Evolutionary conservation across 1,140 invertebrate species (phyloP), one percentile per base, ranked within the genome.

Genomic region (Caenorhabditis elegans): DNA sequence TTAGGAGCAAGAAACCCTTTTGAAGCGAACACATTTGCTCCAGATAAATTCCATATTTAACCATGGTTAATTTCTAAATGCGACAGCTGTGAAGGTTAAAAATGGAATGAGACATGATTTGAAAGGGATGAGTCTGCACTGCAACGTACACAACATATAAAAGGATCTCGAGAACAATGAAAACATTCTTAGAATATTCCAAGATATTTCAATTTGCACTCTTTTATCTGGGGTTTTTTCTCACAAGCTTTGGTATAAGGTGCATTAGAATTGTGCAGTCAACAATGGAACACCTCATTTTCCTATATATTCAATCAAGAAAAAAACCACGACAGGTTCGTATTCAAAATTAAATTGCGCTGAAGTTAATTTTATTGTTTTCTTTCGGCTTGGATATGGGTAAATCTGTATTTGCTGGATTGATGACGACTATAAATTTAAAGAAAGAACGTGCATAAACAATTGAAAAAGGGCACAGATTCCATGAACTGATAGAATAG

Each of bases 271-370:
- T n/a, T n/a, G n/a, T 4, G 8, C 34, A 26, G 53, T 60, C 53
- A 60, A 60, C 53, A 60, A 60, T 60, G 53, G 28, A 24, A n/a
- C n/a, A n/a, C n/a, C n/a, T n/a, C n/a, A n/a, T n/a, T n/a, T n/a
- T n/a, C n/a, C n/a, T 19, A 22, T 3, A 15, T 39, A 70, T 70
- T 39, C 60, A 39, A 70, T 70, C 34, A 70, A 70, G 60, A 22
- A 70, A 39, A 34, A 39, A 70, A 70, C 13, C 31, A 15, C 53
- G 17, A 4, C 19, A n/a, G n/a, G n/a, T n/a, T 15, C 17, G 60
- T 70, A 39, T 70, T 70, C 34, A 39, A 34, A 70, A 39, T 70
- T n/a, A 70, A n/a, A n/a, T n/a, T n/a, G n/a, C n/a, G n/a, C n/a
- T n/a, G n/a, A 5, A 13, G 34, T n/a, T 24, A 3, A 22, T 43